Evolutionary conservation across 2,888 invertebrate species (phyloP).

Genomic region (Drosophila vallismaia): DNA sequence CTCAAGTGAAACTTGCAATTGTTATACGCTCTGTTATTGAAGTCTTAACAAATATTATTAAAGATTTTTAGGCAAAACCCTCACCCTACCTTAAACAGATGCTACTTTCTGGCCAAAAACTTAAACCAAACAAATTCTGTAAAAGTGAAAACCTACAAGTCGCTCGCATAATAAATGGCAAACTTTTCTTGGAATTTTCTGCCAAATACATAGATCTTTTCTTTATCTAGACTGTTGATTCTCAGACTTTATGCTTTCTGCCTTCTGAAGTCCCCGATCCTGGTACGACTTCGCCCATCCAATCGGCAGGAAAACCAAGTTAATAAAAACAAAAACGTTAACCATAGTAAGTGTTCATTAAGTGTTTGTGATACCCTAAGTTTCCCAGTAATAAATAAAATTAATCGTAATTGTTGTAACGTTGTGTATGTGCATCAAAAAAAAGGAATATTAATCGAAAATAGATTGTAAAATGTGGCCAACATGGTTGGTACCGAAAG

Average conservation of each 20-base stretch:
- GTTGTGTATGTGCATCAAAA: slow-evolving; percentile 25
- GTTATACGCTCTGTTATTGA: not conserved
- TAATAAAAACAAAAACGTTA: slow-evolving; percentile 27
- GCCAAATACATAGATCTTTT: not conserved
- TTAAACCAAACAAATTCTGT: not conserved
- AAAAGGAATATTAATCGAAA: not conserved
- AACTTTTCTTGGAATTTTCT: not conserved
- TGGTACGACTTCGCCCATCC: slow-evolving; percentile 13
- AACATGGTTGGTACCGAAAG: slow-evolving; percentile 30
- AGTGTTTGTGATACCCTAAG: slow-evolving; percentile 64
- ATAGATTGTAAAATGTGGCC: slow-evolving; percentile 15
- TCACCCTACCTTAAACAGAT: not conserved
- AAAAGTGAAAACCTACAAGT: not conserved
- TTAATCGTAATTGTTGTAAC: slow-evolving; percentile 34
- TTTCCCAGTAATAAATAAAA: slow-evolving; percentile 14
- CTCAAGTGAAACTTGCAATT: not conserved
- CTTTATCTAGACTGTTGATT: slow-evolving; percentile 4
- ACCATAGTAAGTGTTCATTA: slow-evolving; percentile 66
- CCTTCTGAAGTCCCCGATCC: slow-evolving; percentile 3
- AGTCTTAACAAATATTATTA: not conserved
- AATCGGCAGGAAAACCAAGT: slow-evolving; percentile 18
- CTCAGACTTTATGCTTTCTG: slow-evolving; percentile 10
- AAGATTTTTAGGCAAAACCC: not conserved
- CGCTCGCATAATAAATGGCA: not conserved
- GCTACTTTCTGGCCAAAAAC: not conserved